A percentile compares a stretch with the other conserved stretches of the same genome.
Conservation (phyloP, 2,888 invertebrate genomes). For the Diadromus collaris region DNA sequence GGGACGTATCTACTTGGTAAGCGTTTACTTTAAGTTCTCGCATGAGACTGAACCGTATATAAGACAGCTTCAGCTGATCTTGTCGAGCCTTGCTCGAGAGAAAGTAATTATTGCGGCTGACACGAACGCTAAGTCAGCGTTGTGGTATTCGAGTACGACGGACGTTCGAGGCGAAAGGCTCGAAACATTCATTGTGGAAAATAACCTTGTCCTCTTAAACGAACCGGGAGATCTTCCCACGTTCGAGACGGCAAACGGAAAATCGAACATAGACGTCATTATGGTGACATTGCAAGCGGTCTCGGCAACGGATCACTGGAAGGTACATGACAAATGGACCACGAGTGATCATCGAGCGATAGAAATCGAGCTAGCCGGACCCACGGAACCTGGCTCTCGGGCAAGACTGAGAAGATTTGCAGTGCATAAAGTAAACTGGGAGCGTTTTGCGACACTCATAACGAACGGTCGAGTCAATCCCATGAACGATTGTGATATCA, state of each 20-base stretch:
- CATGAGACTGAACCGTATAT: neutral
- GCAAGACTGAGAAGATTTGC: neutral
- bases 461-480: neutral
- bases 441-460: neutral
- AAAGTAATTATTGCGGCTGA: neutral
- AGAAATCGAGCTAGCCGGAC: neutral
- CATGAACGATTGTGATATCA: neutral
- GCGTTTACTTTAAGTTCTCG: neutral
- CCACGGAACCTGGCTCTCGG: neutral
- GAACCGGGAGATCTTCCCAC: slow-evolving; percentile 2
- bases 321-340: neutral
- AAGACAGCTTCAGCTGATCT: neutral
- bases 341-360: slow-evolving; percentile 12
- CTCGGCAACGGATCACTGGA: neutral
- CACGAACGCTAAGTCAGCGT: too few species aligned
- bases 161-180: slow-evolving; percentile 14
- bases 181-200: slow-evolving; percentile 12
- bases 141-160: neutral
- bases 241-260: neutral
- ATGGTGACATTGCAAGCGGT: neutral
- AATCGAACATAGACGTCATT: slow-evolving; percentile 35
- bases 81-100: neutral
- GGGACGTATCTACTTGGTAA: neutral
- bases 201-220: neutral
- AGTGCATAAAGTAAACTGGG: neutral